Conservation (phyloP, 1,140 invertebrate species). For the Hycleus cichorii region DNA sequence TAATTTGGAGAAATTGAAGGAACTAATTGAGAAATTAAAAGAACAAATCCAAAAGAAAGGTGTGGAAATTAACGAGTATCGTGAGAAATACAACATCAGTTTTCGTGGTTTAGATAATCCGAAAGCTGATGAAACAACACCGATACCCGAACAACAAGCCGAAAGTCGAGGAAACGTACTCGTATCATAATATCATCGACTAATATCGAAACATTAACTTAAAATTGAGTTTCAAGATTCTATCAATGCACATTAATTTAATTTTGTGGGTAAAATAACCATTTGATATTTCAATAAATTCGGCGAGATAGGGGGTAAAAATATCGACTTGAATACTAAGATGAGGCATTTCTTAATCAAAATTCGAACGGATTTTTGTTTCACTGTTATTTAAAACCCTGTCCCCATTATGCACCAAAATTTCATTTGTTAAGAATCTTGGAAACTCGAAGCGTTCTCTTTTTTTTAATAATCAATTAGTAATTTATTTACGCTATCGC, state of each 20-base stretch:
- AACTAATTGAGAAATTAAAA: constrained; percentile 68
- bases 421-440: too few relatives aligned
- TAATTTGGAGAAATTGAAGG: constrained; percentile 77
- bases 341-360: too few relatives aligned
- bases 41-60: constrained; percentile 82
- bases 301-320: too few relatives aligned
- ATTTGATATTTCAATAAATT: too few relatives aligned
- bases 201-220: neutral
- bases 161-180: constrained; percentile 38
- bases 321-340: too few relatives aligned
- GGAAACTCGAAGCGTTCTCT: too few relatives aligned
- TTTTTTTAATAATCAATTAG: too few relatives aligned
- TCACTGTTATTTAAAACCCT: too few relatives aligned
- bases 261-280: neutral
- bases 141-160: constrained; percentile 12
- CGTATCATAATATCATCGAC: constrained; percentile 30
- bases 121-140: constrained; percentile 42
- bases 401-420: too few relatives aligned
- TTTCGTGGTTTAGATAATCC: constrained; percentile 58
- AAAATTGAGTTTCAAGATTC: neutral
- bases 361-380: too few relatives aligned
- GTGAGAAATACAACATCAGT: constrained; percentile 82
- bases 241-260: neutral
- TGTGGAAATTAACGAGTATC: constrained; percentile 86
- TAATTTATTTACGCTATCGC: too few relatives aligned